Evolutionary conservation across 2,888 invertebrate species (phyloP).

Genomic region (Cabera pusaria): DNA sequence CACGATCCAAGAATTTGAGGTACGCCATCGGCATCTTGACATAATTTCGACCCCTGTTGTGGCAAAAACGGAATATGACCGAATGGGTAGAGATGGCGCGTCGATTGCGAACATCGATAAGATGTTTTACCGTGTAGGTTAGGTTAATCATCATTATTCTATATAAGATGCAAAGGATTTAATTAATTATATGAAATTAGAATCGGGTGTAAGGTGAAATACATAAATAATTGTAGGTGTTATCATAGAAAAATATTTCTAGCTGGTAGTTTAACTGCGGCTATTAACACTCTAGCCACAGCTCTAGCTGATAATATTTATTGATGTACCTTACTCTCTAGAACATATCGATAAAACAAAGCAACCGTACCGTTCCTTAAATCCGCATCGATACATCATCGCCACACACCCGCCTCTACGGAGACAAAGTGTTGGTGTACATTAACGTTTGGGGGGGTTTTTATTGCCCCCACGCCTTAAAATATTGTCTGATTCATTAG

Average conservation of each 20-base stretch:
- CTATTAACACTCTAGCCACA: no score
- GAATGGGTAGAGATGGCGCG: slow-evolving; percentile 41
- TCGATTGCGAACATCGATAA: slow-evolving; percentile 32
- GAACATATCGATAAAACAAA: slow-evolving; percentile 14
- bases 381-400: slow-evolving; percentile 76
- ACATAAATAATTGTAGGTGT: no score
- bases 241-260: no score
- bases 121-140: no score
- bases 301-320: no score
- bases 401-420: slow-evolving; percentile 66
- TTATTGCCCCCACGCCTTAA: slow-evolving; percentile 81
- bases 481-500: slow-evolving; percentile 84
- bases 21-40: slow-evolving; percentile 56
- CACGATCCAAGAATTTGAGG: slow-evolving; percentile 21
- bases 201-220: no score
- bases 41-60: slow-evolving; percentile 50
- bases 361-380: slow-evolving; percentile 4
- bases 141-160: no score
- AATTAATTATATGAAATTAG: no score
- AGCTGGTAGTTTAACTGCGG: no score
- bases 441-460: slow-evolving; percentile 74
- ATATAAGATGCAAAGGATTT: no score
- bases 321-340: no score
- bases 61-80: slow-evolving; percentile 51
- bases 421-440: slow-evolving; percentile 79